Base-by-base conservation (phyloP, 2,797 vertebrate species). In the Euthynnus affinis region DNA sequence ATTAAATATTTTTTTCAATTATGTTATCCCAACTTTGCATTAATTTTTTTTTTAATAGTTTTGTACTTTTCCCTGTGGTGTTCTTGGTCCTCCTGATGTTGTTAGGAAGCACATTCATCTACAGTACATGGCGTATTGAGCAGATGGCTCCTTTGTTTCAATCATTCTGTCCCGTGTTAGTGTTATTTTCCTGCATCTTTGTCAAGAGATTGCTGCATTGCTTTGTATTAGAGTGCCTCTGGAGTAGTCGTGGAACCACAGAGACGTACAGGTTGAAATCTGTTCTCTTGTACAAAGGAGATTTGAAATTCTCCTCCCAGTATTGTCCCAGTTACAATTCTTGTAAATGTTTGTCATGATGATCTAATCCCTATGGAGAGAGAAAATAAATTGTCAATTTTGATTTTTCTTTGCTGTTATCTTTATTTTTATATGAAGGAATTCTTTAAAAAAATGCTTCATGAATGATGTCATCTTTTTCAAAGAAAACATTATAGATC, bases 371-470 rank as follows among this genome's bases (percentile, higher is more conserved):
- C 84, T 67, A 72, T 71, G 87, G 87, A 91, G 86, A 94, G 87
- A 90, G 80, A 91, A 93, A 95, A 95, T 95, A 94, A 95, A 95
- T 74, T 40, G 84, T 89, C 80, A 55, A 90, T 92, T 94, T 94
- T 85, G 71, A 91, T 71, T 90, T 87, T 69, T 64, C 40, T 82
- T 83, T 78, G 56, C 53, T 42, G 49, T 62, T 44, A 37, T 46
- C 52, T 15, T 84, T 80, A 81, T 4, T 22, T 67, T 29, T 29
- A 2, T 3, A 5, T 23, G 9, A 74, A 64, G 32, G 1, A 1
- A 6, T 13, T 61, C 6, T 25, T 7, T 9, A 40, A 29, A 55
- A 40, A 29, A 55, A 8, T 42, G 2, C 13, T 48, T 22, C 20
- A 7, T 25, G 1, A 42, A 34, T 3, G 23, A 73, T 51, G n/a